Evolutionary conservation across 2,888 invertebrate species (phyloP).

Genomic region (Lomographa bimaculata): DNA sequence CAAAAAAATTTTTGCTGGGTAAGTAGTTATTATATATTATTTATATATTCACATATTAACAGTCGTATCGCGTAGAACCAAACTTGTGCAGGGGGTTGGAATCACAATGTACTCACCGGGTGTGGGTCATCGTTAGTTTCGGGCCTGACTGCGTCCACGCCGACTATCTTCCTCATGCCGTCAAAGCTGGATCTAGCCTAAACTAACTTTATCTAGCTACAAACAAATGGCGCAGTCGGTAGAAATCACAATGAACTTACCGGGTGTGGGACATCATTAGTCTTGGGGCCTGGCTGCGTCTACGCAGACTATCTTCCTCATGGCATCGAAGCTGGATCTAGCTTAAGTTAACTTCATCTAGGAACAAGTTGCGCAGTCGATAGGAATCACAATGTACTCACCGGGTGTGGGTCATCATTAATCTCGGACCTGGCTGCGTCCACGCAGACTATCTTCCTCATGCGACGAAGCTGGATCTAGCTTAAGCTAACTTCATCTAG

Average conservation of each 20-base stretch:
- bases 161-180: constrained; percentile 97
- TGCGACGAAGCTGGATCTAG: constrained; percentile 95
- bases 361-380: too few species aligned
- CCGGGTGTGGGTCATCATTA: constrained; percentile 79
- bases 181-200: constrained; percentile 95
- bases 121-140: constrained; percentile 84
- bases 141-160: constrained; percentile 90
- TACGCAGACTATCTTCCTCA: constrained; percentile 95
- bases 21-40: too few species aligned
- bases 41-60: too few species aligned
- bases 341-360: too few species aligned
- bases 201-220: too few species aligned
- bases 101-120: constrained; percentile 65
- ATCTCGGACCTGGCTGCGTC: constrained; percentile 91
- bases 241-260: too few species aligned
- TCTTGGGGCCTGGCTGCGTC: constrained; percentile 90
- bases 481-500: too few species aligned
- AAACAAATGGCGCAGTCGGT: too few species aligned
- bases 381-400: too few species aligned
- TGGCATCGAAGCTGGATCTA: constrained; percentile 96
- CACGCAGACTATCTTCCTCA: constrained; percentile 95
- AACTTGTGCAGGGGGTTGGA: too few species aligned
- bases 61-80: too few species aligned
- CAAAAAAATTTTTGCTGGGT: too few species aligned
- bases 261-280: constrained; percentile 82